Base-by-base conservation (phyloP, 2,113 vertebrate species). In the Axis porcinus region DNA sequence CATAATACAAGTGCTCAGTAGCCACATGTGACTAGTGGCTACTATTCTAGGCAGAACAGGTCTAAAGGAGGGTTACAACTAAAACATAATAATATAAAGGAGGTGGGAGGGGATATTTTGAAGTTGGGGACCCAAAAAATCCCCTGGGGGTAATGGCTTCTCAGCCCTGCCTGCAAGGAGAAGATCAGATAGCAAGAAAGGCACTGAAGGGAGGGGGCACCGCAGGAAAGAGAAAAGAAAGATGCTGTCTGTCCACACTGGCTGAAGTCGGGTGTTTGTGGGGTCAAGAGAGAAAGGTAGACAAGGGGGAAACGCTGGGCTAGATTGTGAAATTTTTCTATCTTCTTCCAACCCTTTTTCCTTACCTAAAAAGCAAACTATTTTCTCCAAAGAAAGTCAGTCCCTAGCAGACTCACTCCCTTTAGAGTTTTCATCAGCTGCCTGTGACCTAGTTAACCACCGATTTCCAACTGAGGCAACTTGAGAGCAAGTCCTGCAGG, bases 391-490 rank as follows among this genome's bases (percentile, higher is more conserved):
- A 86, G 58, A 91, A 86, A 92, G 58, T 8, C 57, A 88, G 87
- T 91, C 58, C 54, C 54, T 96, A 36, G 45, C 74, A 96, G 79
- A 87, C 86, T 96, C 50, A 92, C 27, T 90, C 57, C 76, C 55
- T 93, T 91, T 84, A 67, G 94, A 88, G 86, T 94, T 97, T 91
- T 55, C n/a, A 58, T 67, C 88, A 76, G 86, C 89, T 84, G 58
- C 55, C 81, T 81, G 7, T 94, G 95, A 95, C 97, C 97, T 96
- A 96, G 84, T 97, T 98, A 97, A 86, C 86, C 43, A 89, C 57
- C 62, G 78, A 84, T 97, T 98, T 97, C 97, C 91, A 92, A 91
- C 62, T 10, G 95, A 97, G 96, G 64, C 81, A 89, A 93, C 79
- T 95, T 96, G 95, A 89, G n/a, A 33, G 23, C 50, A 89, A 95